Base-by-base conservation (phyloP, 2,888 invertebrate genomes). In the Xestobium rufovillosum region DNA sequence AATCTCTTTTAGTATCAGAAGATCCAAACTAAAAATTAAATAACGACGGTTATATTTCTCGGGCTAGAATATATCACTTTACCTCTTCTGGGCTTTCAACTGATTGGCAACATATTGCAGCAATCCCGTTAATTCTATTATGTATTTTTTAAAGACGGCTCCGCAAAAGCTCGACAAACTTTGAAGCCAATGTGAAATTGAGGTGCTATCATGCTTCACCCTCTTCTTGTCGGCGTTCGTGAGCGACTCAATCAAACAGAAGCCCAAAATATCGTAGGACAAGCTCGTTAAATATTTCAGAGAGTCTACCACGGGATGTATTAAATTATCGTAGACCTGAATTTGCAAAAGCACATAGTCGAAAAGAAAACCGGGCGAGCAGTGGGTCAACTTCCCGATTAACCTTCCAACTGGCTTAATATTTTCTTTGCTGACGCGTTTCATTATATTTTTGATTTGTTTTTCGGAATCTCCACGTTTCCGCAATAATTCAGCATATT, bases 21-120 rank as follows among this genome's bases (percentile, higher is more conserved):
- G 72, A 68, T 96, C 95, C 71, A 83, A 80, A 68, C 88, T 84
- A 61, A 44, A 65, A 66, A 49, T 36, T 40, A 45, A n/a, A n/a
- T n/a, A n/a, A n/a, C n/a, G n/a, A n/a, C n/a, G n/a, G 4, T n/a
- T 14, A 31, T 40, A n/a, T n/a, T n/a, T n/a, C n/a, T n/a, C n/a
- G n/a, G n/a, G n/a, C n/a, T n/a, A n/a, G n/a, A n/a, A 30, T 34
- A 31, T 13, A 28, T 8, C 45, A 29, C 13, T 56, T 51, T 65
- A 89, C 89, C 89, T 95, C 67, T 95, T 94, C 53, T 92, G 88
- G 12, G 88, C 84, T 66, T 97, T 97, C 11, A 99, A 75, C 60
- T 97, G 88, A 70, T 98, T 96, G 25, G 91, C 91, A 14, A 98
- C 90, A 65, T 94, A 98, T 65, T 98, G 96, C 59, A 99, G 69